Conservation (phyloP, 1,140 invertebrate genomes). For the Homarus americanus region DNA sequence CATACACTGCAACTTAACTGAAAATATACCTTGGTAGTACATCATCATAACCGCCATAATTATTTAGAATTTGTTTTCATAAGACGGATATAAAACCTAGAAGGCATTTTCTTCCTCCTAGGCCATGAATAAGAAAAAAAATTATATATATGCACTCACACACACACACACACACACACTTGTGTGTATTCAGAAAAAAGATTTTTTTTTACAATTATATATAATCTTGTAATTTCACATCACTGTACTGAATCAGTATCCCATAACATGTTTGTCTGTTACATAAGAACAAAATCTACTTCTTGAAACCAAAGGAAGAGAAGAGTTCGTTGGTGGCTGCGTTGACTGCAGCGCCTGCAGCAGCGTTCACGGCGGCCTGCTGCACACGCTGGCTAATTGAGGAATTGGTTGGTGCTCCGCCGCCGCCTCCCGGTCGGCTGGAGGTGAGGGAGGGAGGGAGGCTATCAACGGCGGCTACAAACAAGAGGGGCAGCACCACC, state of each 20-base stretch:
- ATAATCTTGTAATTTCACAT: no score
- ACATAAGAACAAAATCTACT: slow-evolving; percentile 54
- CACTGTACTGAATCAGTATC: neutral
- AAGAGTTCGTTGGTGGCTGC: slow-evolving; percentile 73
- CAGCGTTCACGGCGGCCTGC: slow-evolving; percentile 69
- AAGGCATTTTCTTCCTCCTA: no score
- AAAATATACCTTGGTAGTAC: no score
- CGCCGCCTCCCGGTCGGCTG: slow-evolving; percentile 57
- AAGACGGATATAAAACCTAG: no score
- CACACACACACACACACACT: neutral
- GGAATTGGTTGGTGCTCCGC: slow-evolving; percentile 8
- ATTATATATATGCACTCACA: neutral
- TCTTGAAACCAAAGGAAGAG: slow-evolving; percentile 73
- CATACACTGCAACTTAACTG: no score
- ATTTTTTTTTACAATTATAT: neutral
- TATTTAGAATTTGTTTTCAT: no score
- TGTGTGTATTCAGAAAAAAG: no score
- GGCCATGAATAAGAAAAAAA: no score
- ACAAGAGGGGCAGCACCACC: slow-evolving; percentile 25
- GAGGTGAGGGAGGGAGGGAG: slow-evolving; percentile 50
- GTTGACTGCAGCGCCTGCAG: slow-evolving; percentile 72
- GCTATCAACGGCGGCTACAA: slow-evolving; percentile 71
- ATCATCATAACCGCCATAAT: no score
- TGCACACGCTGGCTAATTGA: slow-evolving; percentile 66
- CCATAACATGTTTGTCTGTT: neutral